Conservation (phyloP, 2,797 vertebrate species). For the Gila robusta region DNA sequence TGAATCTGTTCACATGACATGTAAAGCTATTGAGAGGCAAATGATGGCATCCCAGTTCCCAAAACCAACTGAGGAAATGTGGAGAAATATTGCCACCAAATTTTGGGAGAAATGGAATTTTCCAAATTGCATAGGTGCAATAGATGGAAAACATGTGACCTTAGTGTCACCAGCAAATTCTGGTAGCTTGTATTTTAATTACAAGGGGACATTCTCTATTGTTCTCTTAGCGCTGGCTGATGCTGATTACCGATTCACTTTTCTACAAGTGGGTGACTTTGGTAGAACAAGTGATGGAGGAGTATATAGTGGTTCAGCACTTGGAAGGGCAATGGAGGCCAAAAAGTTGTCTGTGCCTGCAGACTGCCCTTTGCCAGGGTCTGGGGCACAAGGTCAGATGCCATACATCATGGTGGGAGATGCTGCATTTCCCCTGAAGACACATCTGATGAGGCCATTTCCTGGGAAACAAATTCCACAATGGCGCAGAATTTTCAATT, state of each 20-base stretch:
- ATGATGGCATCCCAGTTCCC: not conserved
- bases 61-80: not conserved
- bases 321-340: too few relatives aligned
- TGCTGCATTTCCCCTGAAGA: too few relatives aligned
- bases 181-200: not conserved
- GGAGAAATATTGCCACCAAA: not conserved
- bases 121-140: not conserved
- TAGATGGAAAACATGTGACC: not conserved
- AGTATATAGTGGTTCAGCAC: too few relatives aligned
- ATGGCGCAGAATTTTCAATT: too few relatives aligned
- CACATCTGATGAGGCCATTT: too few relatives aligned
- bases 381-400: too few relatives aligned
- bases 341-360: too few relatives aligned
- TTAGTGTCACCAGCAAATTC: not conserved
- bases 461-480: too few relatives aligned
- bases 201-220: not conserved
- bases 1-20: not conserved
- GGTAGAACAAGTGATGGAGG: not conserved
- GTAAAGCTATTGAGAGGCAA: not conserved
- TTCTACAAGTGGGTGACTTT: constrained; percentile 5
- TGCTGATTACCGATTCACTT: not conserved
- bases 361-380: too few relatives aligned
- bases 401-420: too few relatives aligned
- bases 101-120: not conserved
- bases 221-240: not conserved